Conservation (phyloP, 1,140 invertebrate genomes). For the Pseudomyrmex cubaensis region DNA sequence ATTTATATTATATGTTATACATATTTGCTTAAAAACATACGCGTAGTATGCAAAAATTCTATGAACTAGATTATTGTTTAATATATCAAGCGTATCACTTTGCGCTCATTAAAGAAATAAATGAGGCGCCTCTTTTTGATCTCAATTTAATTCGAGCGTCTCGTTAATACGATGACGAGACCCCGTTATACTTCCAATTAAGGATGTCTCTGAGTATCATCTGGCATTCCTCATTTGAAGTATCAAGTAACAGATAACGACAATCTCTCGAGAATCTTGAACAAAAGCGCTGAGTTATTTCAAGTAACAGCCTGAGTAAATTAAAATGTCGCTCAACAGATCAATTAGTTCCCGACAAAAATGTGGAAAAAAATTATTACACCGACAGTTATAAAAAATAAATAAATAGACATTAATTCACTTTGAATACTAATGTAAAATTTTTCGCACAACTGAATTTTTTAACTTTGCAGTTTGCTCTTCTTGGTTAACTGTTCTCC, state of each 20-base stretch:
- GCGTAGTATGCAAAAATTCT: not conserved
- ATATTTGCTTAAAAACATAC: too few relatives aligned
- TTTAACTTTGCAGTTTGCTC: not conserved
- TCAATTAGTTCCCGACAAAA: constrained; percentile 3
- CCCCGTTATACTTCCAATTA: constrained; percentile 41
- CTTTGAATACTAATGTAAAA: too few relatives aligned
- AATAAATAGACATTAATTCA: not conserved
- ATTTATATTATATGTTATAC: too few relatives aligned
- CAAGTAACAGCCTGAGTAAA: constrained; percentile 6
- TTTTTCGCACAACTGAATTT: too few relatives aligned
- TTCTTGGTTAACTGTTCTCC: not conserved
- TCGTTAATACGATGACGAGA: constrained; percentile 38
- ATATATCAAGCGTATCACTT: constrained; percentile 1
- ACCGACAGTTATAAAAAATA: not conserved
- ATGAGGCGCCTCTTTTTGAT: constrained; percentile 6
- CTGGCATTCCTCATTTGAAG: constrained; percentile 11
- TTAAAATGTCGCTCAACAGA: not conserved
- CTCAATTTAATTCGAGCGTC: constrained; percentile 33
- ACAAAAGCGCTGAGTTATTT: constrained; percentile 4
- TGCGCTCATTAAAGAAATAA: constrained; percentile 29
- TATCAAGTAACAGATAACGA: constrained; percentile 21
- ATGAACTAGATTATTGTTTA: constrained; percentile 2
- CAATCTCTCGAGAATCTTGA: constrained; percentile 33
- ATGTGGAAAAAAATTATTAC: not conserved
- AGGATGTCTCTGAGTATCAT: constrained; percentile 12